Conservation (phyloP, 1,140 invertebrate genomes). For the Condylostylus longicornis region DNA sequence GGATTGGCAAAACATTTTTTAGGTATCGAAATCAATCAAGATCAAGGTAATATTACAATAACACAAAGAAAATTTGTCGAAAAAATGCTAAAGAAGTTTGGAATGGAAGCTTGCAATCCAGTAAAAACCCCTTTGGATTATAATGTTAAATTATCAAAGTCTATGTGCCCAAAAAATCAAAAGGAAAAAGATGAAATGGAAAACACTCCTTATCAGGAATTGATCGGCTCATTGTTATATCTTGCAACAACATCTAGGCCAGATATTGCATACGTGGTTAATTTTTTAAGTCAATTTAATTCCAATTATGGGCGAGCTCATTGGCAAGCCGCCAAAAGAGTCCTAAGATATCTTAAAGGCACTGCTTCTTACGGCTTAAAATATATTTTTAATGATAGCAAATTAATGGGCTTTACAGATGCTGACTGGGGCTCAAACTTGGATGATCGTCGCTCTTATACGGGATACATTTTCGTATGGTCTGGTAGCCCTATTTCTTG, state of each 20-base stretch:
- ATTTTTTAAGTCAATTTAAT: constrained; percentile 14
- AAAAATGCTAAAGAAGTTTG: constrained; percentile 16
- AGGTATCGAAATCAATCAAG: constrained; percentile 17
- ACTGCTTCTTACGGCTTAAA: constrained; percentile 12
- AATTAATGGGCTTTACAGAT: constrained; percentile 17
- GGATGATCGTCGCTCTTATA: constrained; percentile 5
- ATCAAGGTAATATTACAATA: constrained; percentile 15
- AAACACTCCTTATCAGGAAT: constrained; percentile 16
- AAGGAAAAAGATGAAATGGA: constrained; percentile 33
- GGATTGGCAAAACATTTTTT: constrained; percentile 15
- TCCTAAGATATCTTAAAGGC: constrained; percentile 28
- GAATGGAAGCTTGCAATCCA: constrained; percentile 13
- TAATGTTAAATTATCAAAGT: constrained; percentile 2
- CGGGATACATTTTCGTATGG: constrained; percentile 6
- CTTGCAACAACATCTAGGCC: constrained; percentile 22
- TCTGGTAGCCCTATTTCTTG: constrained; percentile 5
- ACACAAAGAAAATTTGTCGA: constrained; percentile 24
- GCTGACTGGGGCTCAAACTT: constrained; percentile 7
- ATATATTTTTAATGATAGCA: constrained; percentile 2
- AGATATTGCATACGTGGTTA: constrained; percentile 31
- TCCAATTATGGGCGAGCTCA: constrained; percentile 14
- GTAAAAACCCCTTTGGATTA: constrained; percentile 11
- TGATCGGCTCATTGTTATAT: constrained; percentile 29
- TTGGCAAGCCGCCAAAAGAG: constrained; percentile 24
- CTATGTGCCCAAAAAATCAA: constrained; percentile 16